Evolutionary conservation across 2,113 vertebrate genomes (phyloP).

Genomic region (Hippocampus abdominalis): DNA sequence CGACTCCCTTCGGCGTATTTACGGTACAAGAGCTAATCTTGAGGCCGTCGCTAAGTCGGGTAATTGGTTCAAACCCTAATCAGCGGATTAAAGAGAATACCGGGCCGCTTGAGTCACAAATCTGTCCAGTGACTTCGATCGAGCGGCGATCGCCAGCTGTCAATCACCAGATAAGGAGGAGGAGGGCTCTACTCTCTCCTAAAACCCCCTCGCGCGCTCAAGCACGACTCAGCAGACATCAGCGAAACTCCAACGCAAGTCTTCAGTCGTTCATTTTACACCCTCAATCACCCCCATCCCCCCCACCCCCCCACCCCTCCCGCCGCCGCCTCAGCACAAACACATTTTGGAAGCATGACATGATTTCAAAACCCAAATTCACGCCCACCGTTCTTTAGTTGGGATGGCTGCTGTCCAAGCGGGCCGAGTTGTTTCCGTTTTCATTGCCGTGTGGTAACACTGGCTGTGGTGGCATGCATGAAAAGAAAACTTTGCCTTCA

Average conservation of each 20-base stretch:
- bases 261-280: background rate
- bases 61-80: slow-evolving; percentile 66
- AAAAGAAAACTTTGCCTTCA: slow-evolving; percentile 35
- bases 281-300: too few species aligned
- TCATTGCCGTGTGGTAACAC: slow-evolving; percentile 38
- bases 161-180: slow-evolving; percentile 55
- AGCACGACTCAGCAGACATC: background rate
- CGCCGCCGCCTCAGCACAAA: slow-evolving; percentile 34
- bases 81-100: slow-evolving; percentile 65
- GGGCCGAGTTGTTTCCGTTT: slow-evolving; percentile 37
- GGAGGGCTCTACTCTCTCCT: slow-evolving; percentile 23
- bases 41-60: slow-evolving; percentile 41
- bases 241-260: slow-evolving; percentile 31
- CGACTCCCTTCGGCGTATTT: slow-evolving; percentile 19
- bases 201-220: slow-evolving; percentile 18
- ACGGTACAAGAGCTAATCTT: slow-evolving; percentile 31
- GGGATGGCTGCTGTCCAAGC: slow-evolving; percentile 49
- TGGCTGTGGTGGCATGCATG: slow-evolving; percentile 69
- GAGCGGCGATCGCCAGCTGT: slow-evolving; percentile 61
- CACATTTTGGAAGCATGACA: slow-evolving; percentile 70
- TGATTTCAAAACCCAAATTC: slow-evolving; percentile 62
- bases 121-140: slow-evolving; percentile 70
- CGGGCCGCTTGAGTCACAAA: slow-evolving; percentile 54
- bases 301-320: background rate
- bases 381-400: slow-evolving; percentile 59